phyloP scores from a whole-genome alignment of 2,888 invertebrate species.

The Megaustenia siamemsis region DNA sequence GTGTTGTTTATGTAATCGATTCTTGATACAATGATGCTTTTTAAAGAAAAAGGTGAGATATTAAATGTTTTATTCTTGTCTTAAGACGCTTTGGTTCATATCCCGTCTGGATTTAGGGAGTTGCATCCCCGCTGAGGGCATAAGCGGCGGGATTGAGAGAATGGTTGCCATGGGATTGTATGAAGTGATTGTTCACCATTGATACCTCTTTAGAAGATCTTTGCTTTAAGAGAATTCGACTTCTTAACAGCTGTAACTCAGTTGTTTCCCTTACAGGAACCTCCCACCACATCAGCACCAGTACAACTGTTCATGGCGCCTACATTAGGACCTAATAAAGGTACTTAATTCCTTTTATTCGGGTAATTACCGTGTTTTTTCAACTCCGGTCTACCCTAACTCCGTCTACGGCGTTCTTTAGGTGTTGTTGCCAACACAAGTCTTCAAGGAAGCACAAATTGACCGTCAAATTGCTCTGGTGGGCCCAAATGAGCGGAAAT shows the following conservation, averaged over 20 bases:
- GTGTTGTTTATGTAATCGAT: too few relatives aligned
- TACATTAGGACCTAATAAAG: slow-evolving; percentile 40
- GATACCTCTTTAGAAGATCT: slow-evolving; percentile 39
- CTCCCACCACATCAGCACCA: slow-evolving; percentile 5
- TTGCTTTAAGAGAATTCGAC: slow-evolving; percentile 27
- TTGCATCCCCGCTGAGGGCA: neutral
- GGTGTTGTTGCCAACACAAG: slow-evolving; percentile 52
- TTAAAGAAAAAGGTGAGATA: neutral
- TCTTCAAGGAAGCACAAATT: slow-evolving; percentile 51
- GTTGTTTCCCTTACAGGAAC: slow-evolving; percentile 16
- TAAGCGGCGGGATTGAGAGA: slow-evolving; percentile 37
- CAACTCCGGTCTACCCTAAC: slow-evolving; percentile 38
- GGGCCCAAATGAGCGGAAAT: slow-evolving; percentile 52
- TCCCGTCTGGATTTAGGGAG: neutral
- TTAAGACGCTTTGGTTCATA: neutral
- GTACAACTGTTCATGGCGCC: slow-evolving; percentile 34
- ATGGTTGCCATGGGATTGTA: slow-evolving; percentile 33
- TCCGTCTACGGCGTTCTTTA: slow-evolving; percentile 37
- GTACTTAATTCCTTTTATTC: slow-evolving; percentile 48
- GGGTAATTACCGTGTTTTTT: slow-evolving; percentile 53
- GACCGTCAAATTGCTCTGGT: slow-evolving; percentile 56
- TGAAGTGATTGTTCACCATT: slow-evolving; percentile 46
- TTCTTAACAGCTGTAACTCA: slow-evolving; percentile 38
- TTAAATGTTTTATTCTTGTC: neutral
- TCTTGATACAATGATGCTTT: too few relatives aligned